Evolutionary conservation across 2,113 vertebrate genomes (phyloP).

Genomic region (Blennius ocellaris): DNA sequence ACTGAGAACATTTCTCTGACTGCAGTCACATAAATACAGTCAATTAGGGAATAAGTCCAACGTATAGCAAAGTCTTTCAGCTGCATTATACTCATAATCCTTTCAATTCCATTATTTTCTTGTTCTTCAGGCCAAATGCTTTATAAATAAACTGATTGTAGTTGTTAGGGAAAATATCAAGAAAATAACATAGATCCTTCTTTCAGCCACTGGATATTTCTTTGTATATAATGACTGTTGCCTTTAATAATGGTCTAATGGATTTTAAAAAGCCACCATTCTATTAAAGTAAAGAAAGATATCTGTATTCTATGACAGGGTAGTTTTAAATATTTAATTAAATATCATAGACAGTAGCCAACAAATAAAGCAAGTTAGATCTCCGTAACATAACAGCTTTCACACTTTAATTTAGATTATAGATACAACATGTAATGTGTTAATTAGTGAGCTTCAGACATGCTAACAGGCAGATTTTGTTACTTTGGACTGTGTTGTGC

Average conservation of each 20-base stretch:
- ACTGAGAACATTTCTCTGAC: conserved; percentile 15
- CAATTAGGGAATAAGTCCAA: neutral
- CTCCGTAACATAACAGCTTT: neutral
- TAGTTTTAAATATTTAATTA: neutral
- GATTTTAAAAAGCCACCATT: neutral
- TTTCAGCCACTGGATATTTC: neutral
- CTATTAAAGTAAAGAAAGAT: neutral
- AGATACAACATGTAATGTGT: neutral
- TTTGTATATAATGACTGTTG: neutral
- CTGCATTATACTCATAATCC: neutral
- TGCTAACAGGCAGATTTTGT: neutral
- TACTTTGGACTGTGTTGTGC: neutral
- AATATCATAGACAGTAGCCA: neutral
- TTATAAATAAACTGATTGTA: neutral
- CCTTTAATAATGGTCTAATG: neutral
- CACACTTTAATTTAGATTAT: neutral
- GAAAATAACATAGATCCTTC: neutral
- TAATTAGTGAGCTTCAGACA: neutral
- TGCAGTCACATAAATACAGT: conserved; percentile 13
- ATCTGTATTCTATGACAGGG: neutral
- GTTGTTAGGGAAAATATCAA: neutral
- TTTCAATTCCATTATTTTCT: neutral
- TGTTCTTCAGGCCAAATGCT: neutral
- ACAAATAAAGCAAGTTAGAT: neutral
- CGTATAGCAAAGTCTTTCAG: neutral